Conservation (phyloP, 2,113 vertebrate genomes). For the Brachirus orientalis region DNA sequence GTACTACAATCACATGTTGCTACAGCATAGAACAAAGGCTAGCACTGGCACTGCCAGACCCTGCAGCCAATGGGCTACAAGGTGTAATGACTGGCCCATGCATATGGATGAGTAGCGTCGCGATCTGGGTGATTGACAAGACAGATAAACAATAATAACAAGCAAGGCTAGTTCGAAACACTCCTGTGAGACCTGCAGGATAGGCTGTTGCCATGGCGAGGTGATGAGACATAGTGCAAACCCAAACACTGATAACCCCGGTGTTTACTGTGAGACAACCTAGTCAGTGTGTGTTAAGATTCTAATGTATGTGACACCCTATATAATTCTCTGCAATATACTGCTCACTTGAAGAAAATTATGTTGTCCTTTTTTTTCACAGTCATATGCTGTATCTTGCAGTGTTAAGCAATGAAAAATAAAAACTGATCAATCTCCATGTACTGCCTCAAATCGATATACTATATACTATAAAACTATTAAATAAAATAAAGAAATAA, state of each 20-base stretch:
- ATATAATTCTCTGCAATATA: too few relatives aligned
- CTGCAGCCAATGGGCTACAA: constrained; percentile 68
- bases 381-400: too few relatives aligned
- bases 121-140: constrained; percentile 82
- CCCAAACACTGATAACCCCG: constrained; percentile 33
- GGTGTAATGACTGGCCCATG: constrained; percentile 75
- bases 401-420: too few relatives aligned
- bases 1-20: constrained; percentile 78
- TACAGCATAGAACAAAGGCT: constrained; percentile 76
- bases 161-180: constrained; percentile 70
- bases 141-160: constrained; percentile 84
- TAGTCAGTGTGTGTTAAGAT: constrained; percentile 14
- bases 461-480: too few relatives aligned
- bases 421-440: too few relatives aligned
- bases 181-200: constrained; percentile 62
- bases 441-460: too few relatives aligned
- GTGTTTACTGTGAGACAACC: constrained; percentile 23
- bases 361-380: too few relatives aligned
- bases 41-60: constrained; percentile 55
- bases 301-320: background rate
- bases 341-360: too few relatives aligned
- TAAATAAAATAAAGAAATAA: too few relatives aligned
- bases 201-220: constrained; percentile 72
- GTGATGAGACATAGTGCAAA: constrained; percentile 49
- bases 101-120: constrained; percentile 78